Base-by-base conservation (phyloP, 2,888 invertebrate species). In the Sarcophaga subvicina region DNA sequence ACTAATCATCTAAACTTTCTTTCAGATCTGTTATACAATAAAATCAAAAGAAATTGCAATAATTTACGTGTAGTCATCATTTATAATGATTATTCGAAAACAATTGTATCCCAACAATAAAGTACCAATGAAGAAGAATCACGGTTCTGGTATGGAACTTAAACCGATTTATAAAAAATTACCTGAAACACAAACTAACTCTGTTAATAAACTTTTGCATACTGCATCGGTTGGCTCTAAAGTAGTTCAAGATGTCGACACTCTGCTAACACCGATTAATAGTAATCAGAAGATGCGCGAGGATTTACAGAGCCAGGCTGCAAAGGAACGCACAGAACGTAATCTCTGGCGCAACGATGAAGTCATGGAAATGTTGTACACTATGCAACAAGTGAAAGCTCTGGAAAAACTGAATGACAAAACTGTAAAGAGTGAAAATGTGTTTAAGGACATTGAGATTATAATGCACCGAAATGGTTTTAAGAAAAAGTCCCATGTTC, bases 271-370 rank as follows among this genome's bases (percentile, higher is more conserved):
- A 70, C 93, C 93, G 66, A 90, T 90, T 81, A 54, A 54, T 17
- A 70, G 54, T 1, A 80, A 83, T 22, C 64, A 62, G 17, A 66
- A 67, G 72, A 64, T 72, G 77, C 64, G 45, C 54, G 72, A 84
- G 14, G 78, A 79, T 20, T 27, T 45, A 20, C 80, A 82, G 25
- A 83, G 79, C 12, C 82, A 69, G 11, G 66, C 54, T 1, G 76
- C 76, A 22, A 79, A 83, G 66, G 87, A 87, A 49, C 90, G 93
- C 37, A 91, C 92, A 12, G 93, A 93, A 78, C 92, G 93, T 60
- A 93, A 93, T 88, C 90, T 93, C 70, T 93, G 93, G 93, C 93
- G 92, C 77, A 92, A 91, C 54, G 89, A 91, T 64, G 93, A 93
- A 86, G 93, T 93, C 89, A 89, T 92, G 88, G 90, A 92, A 85